Base-by-base conservation (phyloP, 2,113 vertebrate genomes). In the Taurulus bubalis region DNA sequence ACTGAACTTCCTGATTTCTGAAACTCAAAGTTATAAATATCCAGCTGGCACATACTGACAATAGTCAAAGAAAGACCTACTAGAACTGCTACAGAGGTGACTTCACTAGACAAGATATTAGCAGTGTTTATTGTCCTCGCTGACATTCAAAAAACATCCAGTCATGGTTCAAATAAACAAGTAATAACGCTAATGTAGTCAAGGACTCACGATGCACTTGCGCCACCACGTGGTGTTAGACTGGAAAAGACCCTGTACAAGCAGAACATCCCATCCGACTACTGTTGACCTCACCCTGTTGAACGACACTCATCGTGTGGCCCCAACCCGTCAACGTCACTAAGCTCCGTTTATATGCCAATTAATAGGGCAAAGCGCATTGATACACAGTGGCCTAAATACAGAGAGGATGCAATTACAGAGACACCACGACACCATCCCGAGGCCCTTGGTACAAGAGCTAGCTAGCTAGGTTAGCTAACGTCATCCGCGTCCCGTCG, bases 151-250 rank as follows among this genome's bases (percentile, higher is more conserved):
- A 42, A 42, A 42, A 63, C 26, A 75, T 75, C 15, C 49, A 47
- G 36, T 60, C 71, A 15, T 66, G 47, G 47, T 34, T 60, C 55
- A 2, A 60, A 38, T 45, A 11, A 71, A 72, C 4, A 62, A 26
- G 71, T 49, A 67, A 62, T 71, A 51, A 60, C 16, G 18, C 49
- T 38, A 53, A 49, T 42, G 36, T 47, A 66, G 64, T 6, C 3
- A 30, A 24, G 2, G 24, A 22, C 24, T 66, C 11, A 55, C 30
- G 34, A 8, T 42, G 28, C 40, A 77, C 40, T 32, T 79, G 88
- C 69, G 71, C 75, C 86, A 80, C 68, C 79, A 58, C 40, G 73
- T 77, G 90, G 69, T 64, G 34, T 24, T 6, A 45, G 58, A 51
- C 38, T 22, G 16, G n/a, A 40, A 40, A 42, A 28, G 6, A 64